Evolutionary conservation across 2,888 invertebrate species (phyloP).

Genomic region (Leptinotarsa haldemani): DNA sequence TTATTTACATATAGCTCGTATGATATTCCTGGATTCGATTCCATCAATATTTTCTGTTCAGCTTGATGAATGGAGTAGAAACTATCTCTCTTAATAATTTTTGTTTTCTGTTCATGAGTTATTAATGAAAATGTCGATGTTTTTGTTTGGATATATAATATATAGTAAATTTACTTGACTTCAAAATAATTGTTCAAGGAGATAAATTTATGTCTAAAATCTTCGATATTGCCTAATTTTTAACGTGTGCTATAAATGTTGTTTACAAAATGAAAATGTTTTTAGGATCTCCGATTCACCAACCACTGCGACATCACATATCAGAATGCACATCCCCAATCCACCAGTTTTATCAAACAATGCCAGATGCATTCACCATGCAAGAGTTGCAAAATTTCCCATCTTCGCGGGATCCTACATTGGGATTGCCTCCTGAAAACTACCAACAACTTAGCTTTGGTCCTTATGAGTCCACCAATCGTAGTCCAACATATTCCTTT

Average conservation of each 20-base stretch:
- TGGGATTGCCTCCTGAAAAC: slow-evolving; percentile 54
- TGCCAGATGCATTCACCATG: slow-evolving; percentile 70
- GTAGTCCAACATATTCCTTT: slow-evolving; percentile 47
- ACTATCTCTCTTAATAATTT: too few species aligned
- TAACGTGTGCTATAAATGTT: neutral
- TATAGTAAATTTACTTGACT: too few species aligned
- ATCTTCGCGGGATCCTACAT: slow-evolving; percentile 51
- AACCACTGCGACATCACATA: slow-evolving; percentile 57
- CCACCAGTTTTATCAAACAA: slow-evolving; percentile 68
- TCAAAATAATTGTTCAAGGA: too few species aligned
- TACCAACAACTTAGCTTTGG: slow-evolving; percentile 48
- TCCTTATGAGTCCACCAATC: slow-evolving; percentile 48
- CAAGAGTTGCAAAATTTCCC: slow-evolving; percentile 49
- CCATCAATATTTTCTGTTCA: too few species aligned
- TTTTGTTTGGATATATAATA: too few species aligned
- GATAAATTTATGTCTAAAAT: too few species aligned
- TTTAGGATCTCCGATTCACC: slow-evolving; percentile 73
- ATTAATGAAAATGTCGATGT: too few species aligned
- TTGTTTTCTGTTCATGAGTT: too few species aligned
- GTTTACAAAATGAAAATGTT: slow-evolving; percentile 21
- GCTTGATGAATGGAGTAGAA: too few species aligned
- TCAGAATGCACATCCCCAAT: slow-evolving; percentile 69
- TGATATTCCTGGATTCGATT: too few species aligned
- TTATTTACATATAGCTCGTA: too few species aligned
- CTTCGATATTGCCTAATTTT: too few species aligned